These are phyloP conservation scores for Asobara japonica DNA, from an alignment of 1,140 invertebrate species.

Conservation along the genomic window DNA sequence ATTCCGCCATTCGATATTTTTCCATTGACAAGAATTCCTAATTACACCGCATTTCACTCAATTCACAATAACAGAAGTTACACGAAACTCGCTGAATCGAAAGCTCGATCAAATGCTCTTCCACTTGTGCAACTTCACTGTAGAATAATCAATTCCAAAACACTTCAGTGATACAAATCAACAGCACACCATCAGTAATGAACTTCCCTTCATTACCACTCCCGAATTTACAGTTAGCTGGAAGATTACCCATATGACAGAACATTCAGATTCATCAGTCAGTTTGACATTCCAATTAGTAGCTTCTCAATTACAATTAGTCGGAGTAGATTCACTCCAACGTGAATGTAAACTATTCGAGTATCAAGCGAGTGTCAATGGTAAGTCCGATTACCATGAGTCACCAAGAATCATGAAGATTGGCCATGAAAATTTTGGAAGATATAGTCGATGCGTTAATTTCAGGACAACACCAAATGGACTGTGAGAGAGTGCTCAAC, in stretches of 20 bases:
- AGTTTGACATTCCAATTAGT: constrained; percentile 26
- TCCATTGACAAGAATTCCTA: too few relatives aligned
- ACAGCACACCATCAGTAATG: neutral
- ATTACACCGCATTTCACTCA: too few relatives aligned
- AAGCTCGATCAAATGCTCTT: too few relatives aligned
- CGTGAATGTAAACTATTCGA: neutral
- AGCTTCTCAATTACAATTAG: constrained; percentile 18
- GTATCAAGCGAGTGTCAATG: neutral
- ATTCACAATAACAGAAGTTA: too few relatives aligned
- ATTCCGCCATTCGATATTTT: too few relatives aligned
- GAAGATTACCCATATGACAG: neutral
- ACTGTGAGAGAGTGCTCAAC: neutral
- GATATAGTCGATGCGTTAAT: too few relatives aligned
- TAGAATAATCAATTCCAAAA: neutral
- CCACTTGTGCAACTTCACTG: neutral
- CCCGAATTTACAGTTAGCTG: neutral
- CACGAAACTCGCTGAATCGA: too few relatives aligned
- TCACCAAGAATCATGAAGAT: neutral
- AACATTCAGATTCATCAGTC: constrained; percentile 18
- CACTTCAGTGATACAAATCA: neutral
- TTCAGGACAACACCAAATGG: neutral
- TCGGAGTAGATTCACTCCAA: neutral
- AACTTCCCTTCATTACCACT: neutral
- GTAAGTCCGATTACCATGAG: neutral
- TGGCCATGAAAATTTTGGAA: too few relatives aligned